Percentiles rank a stretch among this genome's conserved stretches.
Evolutionary conservation across 2,888 invertebrate genomes (phyloP).

Genomic region (Cheilosia scutellata): DNA sequence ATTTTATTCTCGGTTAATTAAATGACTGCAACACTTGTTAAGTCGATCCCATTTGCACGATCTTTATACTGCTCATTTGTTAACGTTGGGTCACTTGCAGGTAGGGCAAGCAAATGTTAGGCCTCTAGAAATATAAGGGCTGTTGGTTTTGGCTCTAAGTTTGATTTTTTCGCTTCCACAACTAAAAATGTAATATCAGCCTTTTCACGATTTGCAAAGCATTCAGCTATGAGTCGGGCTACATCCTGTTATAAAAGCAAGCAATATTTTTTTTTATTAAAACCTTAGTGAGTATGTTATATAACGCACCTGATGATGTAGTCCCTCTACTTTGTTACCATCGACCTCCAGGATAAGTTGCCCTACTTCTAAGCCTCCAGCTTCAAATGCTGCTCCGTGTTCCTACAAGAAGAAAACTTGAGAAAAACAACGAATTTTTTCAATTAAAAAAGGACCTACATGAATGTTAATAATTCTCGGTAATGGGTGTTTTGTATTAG

Average conservation of each 20-base stretch:
- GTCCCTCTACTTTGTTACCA: constrained; percentile 90
- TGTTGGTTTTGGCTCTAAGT: constrained; percentile 95
- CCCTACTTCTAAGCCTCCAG: constrained; percentile 96
- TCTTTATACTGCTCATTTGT: constrained; percentile 34
- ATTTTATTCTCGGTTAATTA: constrained; percentile 82
- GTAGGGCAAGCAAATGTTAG: constrained; percentile 95
- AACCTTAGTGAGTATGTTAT: background rate
- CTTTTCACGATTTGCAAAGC: constrained; percentile 94
- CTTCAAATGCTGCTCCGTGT: constrained; percentile 96
- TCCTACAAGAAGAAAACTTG: constrained; percentile 86
- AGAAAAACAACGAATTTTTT: background rate
- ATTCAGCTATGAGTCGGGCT: constrained; percentile 95
- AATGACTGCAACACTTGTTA: constrained; percentile 80
- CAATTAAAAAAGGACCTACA: constrained; percentile 86
- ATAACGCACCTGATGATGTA: constrained; percentile 89
- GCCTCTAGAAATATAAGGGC: constrained; percentile 95
- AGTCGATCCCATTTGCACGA: constrained; percentile 83
- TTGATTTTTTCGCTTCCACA: constrained; percentile 95
- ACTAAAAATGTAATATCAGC: constrained; percentile 96
- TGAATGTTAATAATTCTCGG: constrained; percentile 98
- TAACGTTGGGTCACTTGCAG: constrained; percentile 87
- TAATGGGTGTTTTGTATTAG: constrained; percentile 96
- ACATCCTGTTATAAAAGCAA: constrained; percentile 86
- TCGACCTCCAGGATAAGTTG: constrained; percentile 97
- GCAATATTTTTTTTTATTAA: background rate